Base-by-base conservation (phyloP, 2,797 vertebrate genomes). In the Sebastes itinus region DNA sequence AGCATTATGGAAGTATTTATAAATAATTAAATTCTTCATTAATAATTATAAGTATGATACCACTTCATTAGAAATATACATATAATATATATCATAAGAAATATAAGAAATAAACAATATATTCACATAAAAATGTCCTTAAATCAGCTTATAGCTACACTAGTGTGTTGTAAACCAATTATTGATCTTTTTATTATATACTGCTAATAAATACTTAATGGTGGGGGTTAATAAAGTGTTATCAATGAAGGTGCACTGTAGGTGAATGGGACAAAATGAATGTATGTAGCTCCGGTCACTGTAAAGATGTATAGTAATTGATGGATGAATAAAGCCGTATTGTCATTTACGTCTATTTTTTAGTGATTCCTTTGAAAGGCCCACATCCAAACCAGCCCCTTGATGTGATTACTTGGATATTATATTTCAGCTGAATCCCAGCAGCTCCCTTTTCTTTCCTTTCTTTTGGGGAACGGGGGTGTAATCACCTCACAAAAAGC, bases 401-500 rank as follows among this genome's bases (percentile, higher is more conserved):
- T 60, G 33, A 54, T 61, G 55, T 55, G 52, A 80, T 64, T 72
- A 69, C 52, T 9, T 52, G 3, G 18, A 69, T 84, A 83, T 88
- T 60, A 75, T 7, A 82, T 87, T 85, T 82, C 89, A 78, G 12
- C 54, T 9, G 30, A 78, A 42, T 71, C 70, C 46, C 27, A 11
- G 38, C 68, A 55, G 54, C 42, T 8, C 42, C 23, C 8, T 46
- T 13, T 6, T 42, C 65, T 56, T 20, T 54, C 67, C 63, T 85
- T 71, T 78, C 73, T 76, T 68, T n/a, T 27, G 18, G 38, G 75
- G 30, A 77, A 62, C 30, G 66, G 32, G 73, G 86, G 46, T n/a
- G 63, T 89, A 83, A 88, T 87, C 80, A 4, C 16, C 27, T 20
- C 25, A 88, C 79, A 89, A 86, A 86, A 83, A 79, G 3, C 83